Conservation (phyloP, 2,888 invertebrate genomes). For the Lycocerus yunnanus region DNA sequence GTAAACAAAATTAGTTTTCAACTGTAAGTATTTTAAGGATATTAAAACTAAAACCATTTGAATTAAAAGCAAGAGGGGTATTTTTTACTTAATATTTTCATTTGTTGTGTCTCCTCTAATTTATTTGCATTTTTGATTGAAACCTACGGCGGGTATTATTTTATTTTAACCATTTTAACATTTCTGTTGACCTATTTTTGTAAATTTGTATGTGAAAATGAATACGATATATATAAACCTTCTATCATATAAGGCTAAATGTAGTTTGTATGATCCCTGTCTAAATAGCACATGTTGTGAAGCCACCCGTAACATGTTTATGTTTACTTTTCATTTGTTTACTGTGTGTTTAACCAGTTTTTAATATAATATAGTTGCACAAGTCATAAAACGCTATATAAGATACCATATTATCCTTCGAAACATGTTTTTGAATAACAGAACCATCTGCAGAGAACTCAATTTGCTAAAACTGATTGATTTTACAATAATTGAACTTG, state of each 20-base stretch:
- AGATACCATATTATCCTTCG: neutral
- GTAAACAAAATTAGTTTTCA: too few relatives aligned
- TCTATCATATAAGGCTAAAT: neutral
- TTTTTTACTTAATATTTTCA: too few relatives aligned
- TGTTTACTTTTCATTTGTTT: neutral
- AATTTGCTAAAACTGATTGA: too few relatives aligned
- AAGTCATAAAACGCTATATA: neutral
- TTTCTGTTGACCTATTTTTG: neutral
- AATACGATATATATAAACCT: neutral
- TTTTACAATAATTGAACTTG: too few relatives aligned
- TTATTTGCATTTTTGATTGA: too few relatives aligned
- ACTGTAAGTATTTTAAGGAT: too few relatives aligned
- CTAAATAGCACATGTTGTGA: neutral
- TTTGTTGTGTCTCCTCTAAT: too few relatives aligned
- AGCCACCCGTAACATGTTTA: neutral
- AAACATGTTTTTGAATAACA: neutral
- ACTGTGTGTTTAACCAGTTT: neutral
- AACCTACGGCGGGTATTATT: neutral
- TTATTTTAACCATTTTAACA: neutral
- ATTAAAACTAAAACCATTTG: too few relatives aligned
- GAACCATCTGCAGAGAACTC: too few relatives aligned
- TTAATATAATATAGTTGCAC: neutral
- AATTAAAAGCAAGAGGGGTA: too few relatives aligned
- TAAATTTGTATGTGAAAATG: neutral
- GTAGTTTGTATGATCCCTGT: neutral